phyloP scores from a whole-genome alignment of 2,888 invertebrate species.

The Synergus japonicus region DNA sequence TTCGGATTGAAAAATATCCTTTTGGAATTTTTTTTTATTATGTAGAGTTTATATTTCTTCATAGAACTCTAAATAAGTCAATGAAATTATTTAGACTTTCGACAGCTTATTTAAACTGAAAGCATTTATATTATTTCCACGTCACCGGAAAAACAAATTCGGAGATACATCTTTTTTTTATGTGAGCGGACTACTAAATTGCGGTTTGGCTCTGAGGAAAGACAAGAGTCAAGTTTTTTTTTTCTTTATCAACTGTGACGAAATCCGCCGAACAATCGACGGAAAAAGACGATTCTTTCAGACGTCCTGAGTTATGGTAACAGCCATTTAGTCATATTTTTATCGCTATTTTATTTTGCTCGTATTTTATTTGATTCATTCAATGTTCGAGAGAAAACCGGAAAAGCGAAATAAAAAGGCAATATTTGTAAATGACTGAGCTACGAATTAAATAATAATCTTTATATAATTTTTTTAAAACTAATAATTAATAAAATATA shows the following conservation, averaged over 20 bases:
- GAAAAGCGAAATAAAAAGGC: too few relatives aligned
- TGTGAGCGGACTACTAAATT: background rate
- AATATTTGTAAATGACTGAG: too few relatives aligned
- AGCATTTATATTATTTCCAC: background rate
- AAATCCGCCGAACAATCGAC: background rate
- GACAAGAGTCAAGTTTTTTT: background rate
- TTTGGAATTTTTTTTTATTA: background rate
- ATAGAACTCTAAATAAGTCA: background rate
- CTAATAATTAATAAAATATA: too few relatives aligned
- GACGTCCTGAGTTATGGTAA: too few relatives aligned
- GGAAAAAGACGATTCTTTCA: background rate
- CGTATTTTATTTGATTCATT: too few relatives aligned
- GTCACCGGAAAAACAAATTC: constrained; percentile 42
- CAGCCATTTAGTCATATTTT: too few relatives aligned
- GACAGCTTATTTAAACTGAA: too few relatives aligned
- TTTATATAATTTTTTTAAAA: too few relatives aligned
- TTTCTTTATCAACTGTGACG: background rate
- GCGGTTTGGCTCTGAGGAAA: background rate
- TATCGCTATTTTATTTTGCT: too few relatives aligned
- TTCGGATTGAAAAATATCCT: too few relatives aligned
- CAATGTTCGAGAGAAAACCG: too few relatives aligned
- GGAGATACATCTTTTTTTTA: constrained; percentile 39
- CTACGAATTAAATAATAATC: too few relatives aligned
- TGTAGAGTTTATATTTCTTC: background rate
- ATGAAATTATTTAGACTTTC: background rate